A percentile compares a stretch with the other conserved stretches of the same genome.
These are phyloP conservation scores for Conopomorpha cramerella DNA, from an alignment of 1,140 invertebrate species.

Conservation along the genomic window DNA sequence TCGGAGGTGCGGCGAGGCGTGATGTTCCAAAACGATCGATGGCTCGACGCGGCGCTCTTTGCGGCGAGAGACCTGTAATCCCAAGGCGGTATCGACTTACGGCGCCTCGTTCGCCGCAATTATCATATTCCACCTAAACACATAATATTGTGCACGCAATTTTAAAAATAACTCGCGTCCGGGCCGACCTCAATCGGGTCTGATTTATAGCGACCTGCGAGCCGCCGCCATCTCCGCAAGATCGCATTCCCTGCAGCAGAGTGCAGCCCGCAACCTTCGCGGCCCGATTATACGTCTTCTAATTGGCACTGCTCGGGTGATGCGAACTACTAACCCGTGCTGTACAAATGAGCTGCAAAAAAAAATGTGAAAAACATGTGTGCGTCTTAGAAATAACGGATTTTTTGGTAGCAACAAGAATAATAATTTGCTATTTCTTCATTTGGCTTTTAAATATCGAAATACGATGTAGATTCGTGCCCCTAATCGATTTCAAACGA, in stretches of 20 bases:
- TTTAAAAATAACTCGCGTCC: slow-evolving; percentile 52
- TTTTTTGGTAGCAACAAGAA: too few relatives aligned
- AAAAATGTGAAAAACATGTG: too few relatives aligned
- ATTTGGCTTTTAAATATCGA: too few relatives aligned
- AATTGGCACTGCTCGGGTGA: neutral
- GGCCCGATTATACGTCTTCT: neutral
- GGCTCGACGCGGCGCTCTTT: slow-evolving; percentile 9
- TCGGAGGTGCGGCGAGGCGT: slow-evolving; percentile 18
- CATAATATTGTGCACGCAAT: slow-evolving; percentile 56
- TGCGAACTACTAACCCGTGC: too few relatives aligned
- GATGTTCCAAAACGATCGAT: slow-evolving; percentile 12
- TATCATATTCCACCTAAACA: slow-evolving; percentile 60
- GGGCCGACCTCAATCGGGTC: slow-evolving; percentile 38
- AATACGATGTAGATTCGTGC: too few relatives aligned
- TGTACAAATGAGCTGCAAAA: too few relatives aligned
- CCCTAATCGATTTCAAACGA: too few relatives aligned
- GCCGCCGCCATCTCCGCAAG: slow-evolving; percentile 12
- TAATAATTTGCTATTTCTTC: too few relatives aligned
- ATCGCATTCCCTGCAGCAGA: slow-evolving; percentile 22
- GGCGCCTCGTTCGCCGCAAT: slow-evolving; percentile 50
- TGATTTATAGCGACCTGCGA: slow-evolving; percentile 37
- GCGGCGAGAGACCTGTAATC: slow-evolving; percentile 37
- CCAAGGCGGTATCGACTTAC: slow-evolving; percentile 50
- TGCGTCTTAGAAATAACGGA: too few relatives aligned
- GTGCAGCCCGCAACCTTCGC: neutral